Conservation (phyloP, 2,888 invertebrate genomes). For the Lasius fuliginosus region DNA sequence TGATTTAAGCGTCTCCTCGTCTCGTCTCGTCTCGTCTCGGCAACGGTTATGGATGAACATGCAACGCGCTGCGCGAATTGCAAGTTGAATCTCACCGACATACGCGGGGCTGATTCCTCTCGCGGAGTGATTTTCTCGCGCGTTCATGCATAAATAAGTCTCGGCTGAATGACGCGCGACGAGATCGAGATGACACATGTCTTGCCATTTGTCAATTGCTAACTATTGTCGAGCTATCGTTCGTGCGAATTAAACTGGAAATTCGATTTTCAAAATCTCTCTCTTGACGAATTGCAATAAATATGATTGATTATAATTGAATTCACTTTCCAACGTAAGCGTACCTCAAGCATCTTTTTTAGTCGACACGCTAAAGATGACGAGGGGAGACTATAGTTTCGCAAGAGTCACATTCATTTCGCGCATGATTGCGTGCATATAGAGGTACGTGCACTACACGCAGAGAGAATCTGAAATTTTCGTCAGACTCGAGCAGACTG, state of each 20-base stretch:
- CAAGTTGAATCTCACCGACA: conserved; percentile 18
- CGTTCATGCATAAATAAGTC: conserved; percentile 43
- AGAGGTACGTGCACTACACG: conserved; percentile 13
- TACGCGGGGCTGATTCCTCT: conserved; percentile 9
- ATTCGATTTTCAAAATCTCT: conserved; percentile 20
- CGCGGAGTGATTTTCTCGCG: conserved; percentile 49
- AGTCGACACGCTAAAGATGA: background rate
- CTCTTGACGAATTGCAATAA: background rate
- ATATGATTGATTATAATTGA: background rate
- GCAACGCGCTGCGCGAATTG: conserved; percentile 42
- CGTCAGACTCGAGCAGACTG: conserved; percentile 4
- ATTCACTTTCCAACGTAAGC: conserved; percentile 10
- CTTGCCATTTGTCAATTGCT: conserved; percentile 47
- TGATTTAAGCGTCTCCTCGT: conserved; percentile 68
- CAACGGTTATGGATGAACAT: conserved; percentile 61
- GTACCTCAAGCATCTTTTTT: background rate
- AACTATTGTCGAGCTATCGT: conserved; percentile 20
- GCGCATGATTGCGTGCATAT: background rate
- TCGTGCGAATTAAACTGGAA: conserved; percentile 26
- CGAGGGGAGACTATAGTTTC: background rate
- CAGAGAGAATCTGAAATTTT: conserved; percentile 34
- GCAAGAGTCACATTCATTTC: conserved; percentile 3
- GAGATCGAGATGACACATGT: conserved; percentile 30
- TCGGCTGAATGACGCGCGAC: conserved; percentile 14
- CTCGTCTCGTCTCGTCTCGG: conserved; percentile 27